Evolutionary conservation across 1,140 invertebrate species (phyloP), one percentile per base, ranked within the genome.

Genomic region (Liolophura sinensis): DNA sequence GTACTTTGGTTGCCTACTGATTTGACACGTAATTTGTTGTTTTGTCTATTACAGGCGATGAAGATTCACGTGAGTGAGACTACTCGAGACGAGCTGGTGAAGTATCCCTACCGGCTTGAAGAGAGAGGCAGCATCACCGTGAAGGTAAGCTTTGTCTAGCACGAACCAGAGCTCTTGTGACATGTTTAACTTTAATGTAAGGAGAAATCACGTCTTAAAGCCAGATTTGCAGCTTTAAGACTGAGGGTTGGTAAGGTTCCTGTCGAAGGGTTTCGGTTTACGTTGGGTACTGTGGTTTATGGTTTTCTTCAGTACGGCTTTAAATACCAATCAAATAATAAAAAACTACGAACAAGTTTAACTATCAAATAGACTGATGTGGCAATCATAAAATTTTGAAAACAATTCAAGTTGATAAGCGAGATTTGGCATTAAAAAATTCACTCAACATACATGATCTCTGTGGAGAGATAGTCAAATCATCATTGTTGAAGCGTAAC

Each of bases 51-150:
- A 16, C 70, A 85, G 84, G 91, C 93, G 0, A 96, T 96, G 92
- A 93, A 93, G 84, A 94, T 98, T 70, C 95, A 98, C 77, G 93
- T 98, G 72, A 96, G 94, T 0, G 89, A 97, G 78, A 91, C 91
- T 0, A 97, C 94, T 0, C 90, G 88, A 74, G 88, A 92, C 71
- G 84, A 93, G 7, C 84, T 98, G 7, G 63, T 77, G 14, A 90
- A 92, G 0, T 85, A 89, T 0, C 88, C 87, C 0, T 98, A 96
- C 79, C 88, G 88, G 69, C 89, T 94, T 4, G 87, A 88, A 16
- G 92, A 95, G 80, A 87, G 94, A 22, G 84, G 85, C n/a, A 78
- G 77, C 18, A 80, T 85, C 15, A 62, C 74, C 11, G 76, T 86
- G 11, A 85, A 86, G 78, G 83, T 85, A 92, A 91, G 56, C 48